Evolutionary conservation across 2,113 vertebrate species (phyloP).

Genomic region (Glaucomys volans): DNA sequence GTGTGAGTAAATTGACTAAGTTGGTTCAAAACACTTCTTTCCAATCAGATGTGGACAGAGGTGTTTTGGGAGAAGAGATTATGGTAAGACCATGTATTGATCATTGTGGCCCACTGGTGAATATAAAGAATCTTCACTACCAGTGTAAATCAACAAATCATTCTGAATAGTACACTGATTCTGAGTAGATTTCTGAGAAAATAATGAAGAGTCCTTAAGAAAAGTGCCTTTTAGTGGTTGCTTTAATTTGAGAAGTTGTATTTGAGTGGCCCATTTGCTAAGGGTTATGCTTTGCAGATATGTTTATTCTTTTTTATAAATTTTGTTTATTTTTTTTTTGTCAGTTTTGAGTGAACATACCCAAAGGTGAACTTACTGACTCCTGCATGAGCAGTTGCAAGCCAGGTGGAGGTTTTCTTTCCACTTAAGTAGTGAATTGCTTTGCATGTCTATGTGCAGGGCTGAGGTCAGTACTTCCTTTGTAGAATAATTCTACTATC

Average conservation of each 20-base stretch:
- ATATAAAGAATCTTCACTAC: background rate
- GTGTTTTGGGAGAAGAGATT: slow-evolving; percentile 3
- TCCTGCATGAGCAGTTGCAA: background rate
- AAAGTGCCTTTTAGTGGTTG: background rate
- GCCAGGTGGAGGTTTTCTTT: background rate
- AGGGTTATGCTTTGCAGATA: slow-evolving; percentile 5
- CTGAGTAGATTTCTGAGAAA: background rate
- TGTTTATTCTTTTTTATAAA: background rate
- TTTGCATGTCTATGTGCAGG: background rate
- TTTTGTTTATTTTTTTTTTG: slow-evolving; percentile 18
- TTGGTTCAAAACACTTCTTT: slow-evolving; percentile 18
- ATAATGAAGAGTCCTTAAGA: slow-evolving; percentile 6
- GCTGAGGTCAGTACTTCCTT: background rate
- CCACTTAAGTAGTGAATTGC: background rate
- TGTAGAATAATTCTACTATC: background rate
- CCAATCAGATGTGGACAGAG: background rate
- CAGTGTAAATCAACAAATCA: background rate
- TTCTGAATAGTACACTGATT: slow-evolving; percentile 28
- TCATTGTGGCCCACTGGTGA: background rate
- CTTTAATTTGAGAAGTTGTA: slow-evolving; percentile 38
- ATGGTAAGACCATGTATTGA: background rate
- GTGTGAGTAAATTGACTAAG: background rate
- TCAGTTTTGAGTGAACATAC: background rate
- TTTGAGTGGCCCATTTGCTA: background rate
- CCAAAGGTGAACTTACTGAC: background rate